These are phyloP conservation scores for Regulus satrapa DNA, from an alignment of 2,113 vertebrate genomes.

Conservation along the genomic window DNA sequence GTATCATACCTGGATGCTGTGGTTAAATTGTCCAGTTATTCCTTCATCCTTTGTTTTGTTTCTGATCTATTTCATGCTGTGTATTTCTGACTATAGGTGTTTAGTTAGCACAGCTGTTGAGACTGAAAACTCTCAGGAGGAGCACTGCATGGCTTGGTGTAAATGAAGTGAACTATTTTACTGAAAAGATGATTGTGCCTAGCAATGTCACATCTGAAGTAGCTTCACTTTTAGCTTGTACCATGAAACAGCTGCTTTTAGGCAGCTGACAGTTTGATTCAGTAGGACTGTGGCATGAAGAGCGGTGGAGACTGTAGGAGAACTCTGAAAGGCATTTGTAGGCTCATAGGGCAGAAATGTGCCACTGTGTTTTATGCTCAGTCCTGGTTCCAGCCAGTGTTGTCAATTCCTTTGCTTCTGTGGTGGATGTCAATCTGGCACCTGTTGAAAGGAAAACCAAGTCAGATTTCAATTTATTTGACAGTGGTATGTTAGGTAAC, in stretches of 20 bases:
- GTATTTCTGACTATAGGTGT: background rate
- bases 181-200: background rate
- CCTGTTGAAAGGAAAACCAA: background rate
- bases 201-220: background rate
- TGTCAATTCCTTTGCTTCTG: background rate
- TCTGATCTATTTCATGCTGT: background rate
- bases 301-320: background rate
- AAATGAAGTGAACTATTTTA: background rate
- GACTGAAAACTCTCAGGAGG: background rate
- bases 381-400: background rate
- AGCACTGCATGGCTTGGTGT: background rate
- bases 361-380: background rate
- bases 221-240: background rate
- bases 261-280: background rate
- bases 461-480: background rate
- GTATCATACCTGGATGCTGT: background rate
- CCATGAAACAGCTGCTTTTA: background rate
- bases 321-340: background rate
- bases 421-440: background rate
- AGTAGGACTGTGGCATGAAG: background rate
- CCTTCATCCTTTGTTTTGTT: background rate
- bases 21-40: background rate
- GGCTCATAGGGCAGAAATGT: background rate
- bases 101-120: background rate
- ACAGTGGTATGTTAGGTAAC: background rate